Base-by-base conservation (phyloP, 2,113 vertebrate species). In the Marmota flaviventris region DNA sequence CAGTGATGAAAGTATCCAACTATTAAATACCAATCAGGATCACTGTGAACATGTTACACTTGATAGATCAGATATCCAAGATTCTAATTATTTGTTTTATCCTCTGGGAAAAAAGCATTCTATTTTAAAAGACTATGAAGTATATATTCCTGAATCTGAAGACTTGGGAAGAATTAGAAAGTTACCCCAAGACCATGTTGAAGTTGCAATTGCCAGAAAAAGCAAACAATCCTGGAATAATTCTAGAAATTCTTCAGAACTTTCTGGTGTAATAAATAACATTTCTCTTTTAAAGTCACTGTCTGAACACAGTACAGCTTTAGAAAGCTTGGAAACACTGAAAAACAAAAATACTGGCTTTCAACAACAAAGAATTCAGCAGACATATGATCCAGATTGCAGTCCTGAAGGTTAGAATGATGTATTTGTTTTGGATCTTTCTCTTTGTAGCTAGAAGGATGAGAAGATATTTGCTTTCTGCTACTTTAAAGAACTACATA, bases 311-410 rank as follows among this genome's bases (percentile, higher is more conserved):
- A 98, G 93, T 82, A 98, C 98, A 51, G 98, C 98, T 56, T 96
- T 99, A 97, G 98, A 98, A 96, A 98, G 98, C 85, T 98, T 99
- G 89, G 97, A 98, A 93, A 90, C 94, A 75, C 10, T 98, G 88
- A 96, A 37, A 76, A 88, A 97, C 96, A 91, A 97, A 75, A 97
- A 81, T 18, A 27, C 2, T 32, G 13, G 56, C 61, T 1, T 65
- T 12, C 61, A 87, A 5, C 48, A 32, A 24, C 96, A 81, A 88
- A 93, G 37, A 96, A 69, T 42, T 70, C 17, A 42, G 53, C 91
- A 97, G 42, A 87, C 58, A 0, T 1, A 16, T 58, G 92, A 97
- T 24, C 63, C 95, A n/a, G 37, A n/a, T 53, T 88, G 45, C 96
- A 79, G 48, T 65, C 61, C 92, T 9, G 63, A 98, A 99, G 98